Conservation (phyloP, 2,888 invertebrate genomes). For the Epinotia demarniana region DNA sequence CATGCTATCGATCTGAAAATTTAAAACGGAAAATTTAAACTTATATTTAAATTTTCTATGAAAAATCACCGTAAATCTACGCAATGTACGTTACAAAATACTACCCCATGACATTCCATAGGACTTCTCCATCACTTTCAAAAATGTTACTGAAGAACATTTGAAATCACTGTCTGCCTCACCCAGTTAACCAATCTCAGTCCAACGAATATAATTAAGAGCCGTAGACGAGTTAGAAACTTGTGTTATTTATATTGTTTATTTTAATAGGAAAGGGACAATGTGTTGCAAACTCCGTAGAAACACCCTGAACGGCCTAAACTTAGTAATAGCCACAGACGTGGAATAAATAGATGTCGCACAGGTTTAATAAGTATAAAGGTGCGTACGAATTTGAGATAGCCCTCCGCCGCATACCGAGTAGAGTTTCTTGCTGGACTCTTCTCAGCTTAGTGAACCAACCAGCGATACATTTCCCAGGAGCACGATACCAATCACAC, state of each 20-base stretch:
- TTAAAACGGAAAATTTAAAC: too few relatives aligned
- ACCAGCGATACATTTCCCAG: too few relatives aligned
- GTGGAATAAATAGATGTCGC: background rate
- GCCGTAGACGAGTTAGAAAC: background rate
- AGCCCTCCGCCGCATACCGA: too few relatives aligned
- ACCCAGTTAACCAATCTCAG: background rate
- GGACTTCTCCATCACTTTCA: too few relatives aligned
- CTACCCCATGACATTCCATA: too few relatives aligned
- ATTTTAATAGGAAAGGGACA: constrained; percentile 29
- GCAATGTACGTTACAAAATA: too few relatives aligned
- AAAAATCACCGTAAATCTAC: too few relatives aligned
- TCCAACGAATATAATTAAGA: background rate
- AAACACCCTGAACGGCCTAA: constrained; percentile 17
- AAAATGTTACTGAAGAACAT: background rate
- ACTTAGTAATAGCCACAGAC: constrained; percentile 19
- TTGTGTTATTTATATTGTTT: constrained; percentile 26
- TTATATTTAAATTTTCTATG: too few relatives aligned
- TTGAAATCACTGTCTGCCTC: background rate
- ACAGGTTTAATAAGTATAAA: background rate
- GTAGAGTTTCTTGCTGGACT: too few relatives aligned
- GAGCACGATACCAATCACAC: too few relatives aligned
- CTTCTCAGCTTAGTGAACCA: too few relatives aligned
- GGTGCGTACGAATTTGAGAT: background rate
- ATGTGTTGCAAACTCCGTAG: constrained; percentile 24
- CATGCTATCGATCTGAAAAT: too few relatives aligned